A percentile compares a stretch with the other conserved stretches of the same genome.
Conservation (phyloP, 2,797 vertebrate species). For the Lutjanus argentimaculatus region DNA sequence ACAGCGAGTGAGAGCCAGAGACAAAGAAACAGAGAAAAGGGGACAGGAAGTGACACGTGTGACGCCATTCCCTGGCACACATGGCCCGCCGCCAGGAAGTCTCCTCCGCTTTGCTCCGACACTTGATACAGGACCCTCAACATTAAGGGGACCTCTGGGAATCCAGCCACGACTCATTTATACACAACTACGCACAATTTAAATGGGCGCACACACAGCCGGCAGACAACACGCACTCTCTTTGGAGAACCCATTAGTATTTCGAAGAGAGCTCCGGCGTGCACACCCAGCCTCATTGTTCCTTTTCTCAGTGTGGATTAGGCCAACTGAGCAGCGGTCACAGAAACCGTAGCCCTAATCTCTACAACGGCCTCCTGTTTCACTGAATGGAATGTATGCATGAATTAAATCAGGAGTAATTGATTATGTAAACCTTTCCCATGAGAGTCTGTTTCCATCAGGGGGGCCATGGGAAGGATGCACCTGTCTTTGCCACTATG, state of each 20-base stretch:
- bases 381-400: conserved; percentile 46
- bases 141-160: conserved; percentile 63
- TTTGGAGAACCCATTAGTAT: conserved; percentile 71
- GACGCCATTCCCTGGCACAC: conserved; percentile 29
- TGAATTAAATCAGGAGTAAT: conserved; percentile 61
- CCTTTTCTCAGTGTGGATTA: conserved; percentile 66
- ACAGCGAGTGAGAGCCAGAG: neutral
- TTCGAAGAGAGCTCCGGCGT: conserved; percentile 52
- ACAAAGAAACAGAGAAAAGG: conserved; percentile 19
- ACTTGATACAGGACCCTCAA: conserved; percentile 48
- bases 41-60: conserved; percentile 62
- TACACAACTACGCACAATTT: conserved; percentile 50
- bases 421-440: conserved; percentile 63
- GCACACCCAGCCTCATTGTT: conserved; percentile 69
- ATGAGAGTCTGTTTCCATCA: conserved; percentile 26
- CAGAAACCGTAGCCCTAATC: conserved; percentile 65
- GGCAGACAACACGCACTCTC: conserved; percentile 52
- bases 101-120: conserved; percentile 26
- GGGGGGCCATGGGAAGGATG: conserved; percentile 11
- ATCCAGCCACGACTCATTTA: conserved; percentile 65
- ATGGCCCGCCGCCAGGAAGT: conserved; percentile 48
- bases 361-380: conserved; percentile 37
- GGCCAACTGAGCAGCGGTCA: conserved; percentile 62
- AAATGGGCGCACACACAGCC: conserved; percentile 13
- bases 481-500: neutral